Base-by-base conservation (phyloP, 2,113 vertebrate species). In the Columba livia region DNA sequence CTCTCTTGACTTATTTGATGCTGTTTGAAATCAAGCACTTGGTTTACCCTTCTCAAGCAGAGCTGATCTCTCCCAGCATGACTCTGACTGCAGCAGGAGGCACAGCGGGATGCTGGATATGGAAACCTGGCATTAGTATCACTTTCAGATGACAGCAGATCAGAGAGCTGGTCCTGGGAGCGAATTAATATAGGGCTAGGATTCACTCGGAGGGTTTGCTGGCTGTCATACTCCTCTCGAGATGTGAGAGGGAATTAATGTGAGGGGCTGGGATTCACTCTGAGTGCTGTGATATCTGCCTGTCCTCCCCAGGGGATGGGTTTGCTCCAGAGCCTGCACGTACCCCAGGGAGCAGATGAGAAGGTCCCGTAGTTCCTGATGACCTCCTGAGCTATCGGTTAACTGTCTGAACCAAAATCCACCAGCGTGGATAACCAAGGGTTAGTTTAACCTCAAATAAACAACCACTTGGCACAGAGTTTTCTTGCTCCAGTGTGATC, bases 121-220 rank as follows among this genome's bases (percentile, higher is more conserved):
- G 96, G 95, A 94, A 97, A 95, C 92, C 92, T 96, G 94, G 96
- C 96, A 96, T 96, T 94, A 96, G 85, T 92, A 94, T 94, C 95
- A 90, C 94, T 94, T 95, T 88, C 80, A 86, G 80, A 90, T 90
- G 89, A 95, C 94, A 93, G 84, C 79, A 91, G 94, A 94, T 97
- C 92, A 95, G 89, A 94, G 88, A 94, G 82, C 94, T 95, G 87
- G 93, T 96, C 95, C 88, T 90, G 48, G 60, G 40, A 95, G 74
- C 0, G 90, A 95, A 97, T 96, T 95, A 97, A 96, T 90, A 85
- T 24, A 62, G 85, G 94, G 83, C 93, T 96, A 93, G 62, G 88
- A 96, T 94, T 95, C 95, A 95, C 91, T 92, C 24, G 2, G 67
- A 95, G 85, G 73, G 91, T 92, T 96, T 89, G 79, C 94, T 95